A percentile compares a stretch with the other conserved stretches of the same genome.
Conservation (phyloP, 2,113 vertebrate genomes). For the Centrocercus urophasianus region DNA sequence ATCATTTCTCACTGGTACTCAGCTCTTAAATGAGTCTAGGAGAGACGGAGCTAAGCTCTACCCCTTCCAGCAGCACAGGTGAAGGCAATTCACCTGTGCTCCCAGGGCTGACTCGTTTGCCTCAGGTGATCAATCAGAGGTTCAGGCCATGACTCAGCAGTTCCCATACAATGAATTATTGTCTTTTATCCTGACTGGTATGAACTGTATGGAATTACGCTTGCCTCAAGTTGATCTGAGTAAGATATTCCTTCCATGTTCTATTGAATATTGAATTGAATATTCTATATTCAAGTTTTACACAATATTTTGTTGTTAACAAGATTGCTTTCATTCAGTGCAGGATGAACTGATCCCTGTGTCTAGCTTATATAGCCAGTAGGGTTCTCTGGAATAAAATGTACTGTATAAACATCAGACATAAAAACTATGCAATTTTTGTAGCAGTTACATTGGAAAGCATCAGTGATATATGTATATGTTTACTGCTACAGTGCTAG, state of each 20-base stretch:
- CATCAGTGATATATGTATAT: background rate
- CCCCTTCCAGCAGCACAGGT: too few species aligned
- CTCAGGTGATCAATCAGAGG: too few species aligned
- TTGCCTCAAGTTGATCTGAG: background rate
- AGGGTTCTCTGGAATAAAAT: background rate
- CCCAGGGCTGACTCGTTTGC: too few species aligned
- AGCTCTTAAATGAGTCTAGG: too few species aligned
- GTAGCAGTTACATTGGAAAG: background rate
- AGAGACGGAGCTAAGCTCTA: too few species aligned
- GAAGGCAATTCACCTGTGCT: too few species aligned
- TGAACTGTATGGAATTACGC: background rate
- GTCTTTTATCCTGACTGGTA: background rate
- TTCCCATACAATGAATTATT: background rate
- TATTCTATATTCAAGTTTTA: background rate
- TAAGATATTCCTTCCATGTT: background rate
- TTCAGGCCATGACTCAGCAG: too few species aligned
- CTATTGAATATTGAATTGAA: too few species aligned
- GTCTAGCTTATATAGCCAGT: background rate
- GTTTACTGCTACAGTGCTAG: background rate
- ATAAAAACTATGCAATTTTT: background rate
- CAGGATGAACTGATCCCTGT: background rate
- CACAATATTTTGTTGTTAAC: fast-evolving
- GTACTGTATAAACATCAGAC: background rate
- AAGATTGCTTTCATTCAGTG: background rate
- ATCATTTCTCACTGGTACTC: too few species aligned